These are phyloP conservation scores for Chrysotoxum bicinctum DNA, from an alignment of 2,888 invertebrate genomes.

Conservation along the genomic window DNA sequence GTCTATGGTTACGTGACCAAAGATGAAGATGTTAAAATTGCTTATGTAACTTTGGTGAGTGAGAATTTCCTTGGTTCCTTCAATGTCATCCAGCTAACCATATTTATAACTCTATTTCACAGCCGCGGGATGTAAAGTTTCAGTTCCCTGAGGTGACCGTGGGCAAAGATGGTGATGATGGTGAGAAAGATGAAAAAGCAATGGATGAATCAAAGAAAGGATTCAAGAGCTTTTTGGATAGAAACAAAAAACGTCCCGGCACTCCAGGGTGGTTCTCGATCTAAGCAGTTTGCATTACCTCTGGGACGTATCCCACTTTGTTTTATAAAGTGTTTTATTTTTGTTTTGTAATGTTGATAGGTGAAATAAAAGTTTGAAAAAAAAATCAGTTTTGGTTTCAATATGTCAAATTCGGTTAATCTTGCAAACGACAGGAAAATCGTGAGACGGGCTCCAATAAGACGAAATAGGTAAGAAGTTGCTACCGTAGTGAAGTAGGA, in stretches of 20 bases:
- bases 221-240: constrained; percentile 84
- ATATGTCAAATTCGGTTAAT: constrained; percentile 54
- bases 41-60: constrained; percentile 90
- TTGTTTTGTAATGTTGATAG: constrained; percentile 43
- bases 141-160: constrained; percentile 89
- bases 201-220: constrained; percentile 85
- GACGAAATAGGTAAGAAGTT: neutral
- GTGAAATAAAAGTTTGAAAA: constrained; percentile 24
- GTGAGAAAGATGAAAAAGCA: constrained; percentile 85
- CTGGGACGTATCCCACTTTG: constrained; percentile 50
- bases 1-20: constrained; percentile 87
- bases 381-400: constrained; percentile 4
- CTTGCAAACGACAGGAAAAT: constrained; percentile 60
- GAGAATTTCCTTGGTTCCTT: neutral
- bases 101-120: constrained; percentile 53
- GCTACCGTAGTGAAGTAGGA: too few relatives aligned
- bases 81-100: neutral
- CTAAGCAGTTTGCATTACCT: constrained; percentile 78
- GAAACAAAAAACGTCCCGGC: constrained; percentile 87
- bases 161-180: constrained; percentile 80
- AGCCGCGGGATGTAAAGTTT: constrained; percentile 89
- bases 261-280: constrained; percentile 91
- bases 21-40: constrained; percentile 91
- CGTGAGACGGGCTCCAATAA: constrained; percentile 4
- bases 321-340: constrained; percentile 47